phyloP scores from a whole-genome alignment of 1,140 invertebrate genomes.

The Popillia japonica region DNA sequence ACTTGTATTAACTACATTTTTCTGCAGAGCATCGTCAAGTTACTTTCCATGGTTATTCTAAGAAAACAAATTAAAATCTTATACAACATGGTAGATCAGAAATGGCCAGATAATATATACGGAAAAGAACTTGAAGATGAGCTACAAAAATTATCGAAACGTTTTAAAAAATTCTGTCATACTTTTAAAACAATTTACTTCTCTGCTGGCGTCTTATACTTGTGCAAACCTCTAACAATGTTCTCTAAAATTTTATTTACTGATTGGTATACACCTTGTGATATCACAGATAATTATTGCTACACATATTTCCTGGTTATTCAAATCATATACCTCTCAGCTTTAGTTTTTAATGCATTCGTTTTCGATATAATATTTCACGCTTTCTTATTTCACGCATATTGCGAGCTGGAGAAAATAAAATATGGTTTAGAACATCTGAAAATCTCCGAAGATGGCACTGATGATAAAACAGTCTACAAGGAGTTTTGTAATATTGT shows the following conservation, averaged over 20 bases:
- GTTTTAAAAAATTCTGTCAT: slow-evolving; percentile 27
- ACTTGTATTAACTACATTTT: background rate
- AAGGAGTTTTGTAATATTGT: slow-evolving; percentile 28
- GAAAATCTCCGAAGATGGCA: background rate
- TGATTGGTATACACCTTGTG: slow-evolving; percentile 13
- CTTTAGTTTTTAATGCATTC: background rate
- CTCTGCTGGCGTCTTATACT: background rate
- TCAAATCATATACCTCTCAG: slow-evolving; percentile 2
- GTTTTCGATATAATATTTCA: background rate
- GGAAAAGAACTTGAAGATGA: background rate
- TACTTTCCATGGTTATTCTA: background rate
- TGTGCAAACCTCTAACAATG: slow-evolving; percentile 9
- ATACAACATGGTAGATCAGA: background rate
- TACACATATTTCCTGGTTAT: background rate
- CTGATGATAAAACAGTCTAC: background rate
- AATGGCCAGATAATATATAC: slow-evolving; percentile 24
- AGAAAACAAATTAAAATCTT: background rate
- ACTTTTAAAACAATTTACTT: background rate
- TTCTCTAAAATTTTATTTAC: background rate
- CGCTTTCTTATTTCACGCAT: slow-evolving; percentile 10
- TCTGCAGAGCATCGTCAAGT: background rate
- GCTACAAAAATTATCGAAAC: background rate
- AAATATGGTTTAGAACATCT: slow-evolving; percentile 12
- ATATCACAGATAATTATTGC: slow-evolving; percentile 21
- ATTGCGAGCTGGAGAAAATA: slow-evolving; percentile 31